phyloP scores from a whole-genome alignment of 2,888 invertebrate species.

The Ptilodon capucinus region DNA sequence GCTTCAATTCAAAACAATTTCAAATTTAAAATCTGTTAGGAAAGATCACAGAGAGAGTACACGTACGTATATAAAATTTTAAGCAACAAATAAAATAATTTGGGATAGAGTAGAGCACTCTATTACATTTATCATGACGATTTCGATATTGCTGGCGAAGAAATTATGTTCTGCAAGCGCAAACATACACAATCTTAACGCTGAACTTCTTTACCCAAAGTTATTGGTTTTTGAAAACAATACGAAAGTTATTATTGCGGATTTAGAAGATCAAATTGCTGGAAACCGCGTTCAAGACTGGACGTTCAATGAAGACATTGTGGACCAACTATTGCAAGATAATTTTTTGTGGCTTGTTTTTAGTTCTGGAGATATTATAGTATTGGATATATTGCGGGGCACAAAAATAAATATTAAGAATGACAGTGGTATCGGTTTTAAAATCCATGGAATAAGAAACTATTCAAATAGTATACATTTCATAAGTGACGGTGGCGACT shows the following conservation, averaged over 20 bases:
- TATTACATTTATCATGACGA: constrained; percentile 22
- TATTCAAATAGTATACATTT: constrained; percentile 43
- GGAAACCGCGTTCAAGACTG: constrained; percentile 19
- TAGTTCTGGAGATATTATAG: constrained; percentile 51
- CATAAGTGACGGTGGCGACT: constrained; percentile 64
- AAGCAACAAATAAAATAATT: too few species aligned
- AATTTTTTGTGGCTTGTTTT: constrained; percentile 60
- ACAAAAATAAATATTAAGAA: constrained; percentile 44
- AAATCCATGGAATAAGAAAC: constrained; percentile 45
- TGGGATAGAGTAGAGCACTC: background rate
- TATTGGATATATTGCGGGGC: constrained; percentile 48
- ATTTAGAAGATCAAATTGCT: constrained; percentile 39
- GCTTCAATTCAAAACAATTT: too few species aligned
- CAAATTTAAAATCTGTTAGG: too few species aligned
- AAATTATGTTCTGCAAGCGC: constrained; percentile 22
- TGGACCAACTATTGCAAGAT: constrained; percentile 46
- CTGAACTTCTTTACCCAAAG: constrained; percentile 57
- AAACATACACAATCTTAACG: constrained; percentile 31
- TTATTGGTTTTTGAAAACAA: constrained; percentile 51
- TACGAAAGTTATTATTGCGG: constrained; percentile 35
- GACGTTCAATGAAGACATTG: constrained; percentile 46
- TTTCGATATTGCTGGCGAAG: constrained; percentile 18
- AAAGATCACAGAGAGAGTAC: too few species aligned
- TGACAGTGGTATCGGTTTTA: constrained; percentile 42
- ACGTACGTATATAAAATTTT: too few species aligned